Base-by-base conservation (phyloP, 2,797 vertebrate genomes). In the Heliangelus exortis region DNA sequence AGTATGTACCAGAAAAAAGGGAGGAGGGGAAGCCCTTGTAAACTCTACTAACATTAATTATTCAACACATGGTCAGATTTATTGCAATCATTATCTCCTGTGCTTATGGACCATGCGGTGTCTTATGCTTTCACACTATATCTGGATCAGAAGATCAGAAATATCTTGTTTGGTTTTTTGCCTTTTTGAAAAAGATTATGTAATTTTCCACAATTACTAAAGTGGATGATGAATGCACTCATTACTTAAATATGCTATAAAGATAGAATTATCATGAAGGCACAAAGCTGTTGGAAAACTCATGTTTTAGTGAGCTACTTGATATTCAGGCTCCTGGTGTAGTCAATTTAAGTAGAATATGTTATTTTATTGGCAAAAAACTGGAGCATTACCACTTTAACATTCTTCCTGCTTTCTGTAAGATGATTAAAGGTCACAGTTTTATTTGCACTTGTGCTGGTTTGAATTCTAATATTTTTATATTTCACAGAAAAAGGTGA, bases 401-500 rank as follows among this genome's bases (percentile, higher is more conserved):
- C 36, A 78, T 89, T 82, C 68, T 66, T 71, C 29, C 31, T 67
- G n/a, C 23, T 65, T 86, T 84, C 51, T 75, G 8, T 48, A 54
- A 75, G 2, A 71, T 39, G 68, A 90, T 93, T 87, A 53, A 23
- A 85, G 72, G 72, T 80, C 73, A 80, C 34, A 76, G 53, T 10
- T 93, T 92, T 84, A 78, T 82, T 92, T 89, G n/a, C n/a, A 63
- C 3, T 48, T 9, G 7, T 25, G 13, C 12, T 83, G 61, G 39
- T 69, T 83, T 87, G 82, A 89, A 89, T 93, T 65, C 48, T 47
- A 75, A 83, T 71, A 33, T 39, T 72, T 94, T 87, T 74, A 57
- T 80, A 91, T 93, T 63, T 85, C 43, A 4, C 25, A 22, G 26
- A 11, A 75, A 88, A 58, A 53, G 2, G 6, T 11, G 15, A 65